Percentiles rank a stretch among this genome's conserved stretches.
Evolutionary conservation across 92 coral and sea anemone genomes (phyloP).

Genomic region (Parazoanthus swiftii): DNA sequence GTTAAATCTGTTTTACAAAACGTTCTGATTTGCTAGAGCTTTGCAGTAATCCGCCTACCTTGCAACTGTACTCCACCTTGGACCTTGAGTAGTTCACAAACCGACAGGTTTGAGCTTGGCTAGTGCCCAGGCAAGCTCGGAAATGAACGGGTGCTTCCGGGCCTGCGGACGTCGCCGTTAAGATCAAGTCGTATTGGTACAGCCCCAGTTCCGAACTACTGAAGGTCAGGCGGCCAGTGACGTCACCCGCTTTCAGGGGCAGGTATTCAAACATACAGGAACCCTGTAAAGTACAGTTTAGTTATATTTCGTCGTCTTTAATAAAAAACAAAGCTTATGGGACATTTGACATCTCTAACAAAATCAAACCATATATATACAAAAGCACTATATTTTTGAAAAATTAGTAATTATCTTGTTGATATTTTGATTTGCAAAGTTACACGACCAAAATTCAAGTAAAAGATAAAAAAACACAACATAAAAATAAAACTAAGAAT

Average conservation of each 20-base stretch:
- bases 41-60: conserved; percentile 56
- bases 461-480: no score
- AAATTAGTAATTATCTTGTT: no score
- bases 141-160: conserved; percentile 98
- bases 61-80: conserved; percentile 92
- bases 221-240: conserved; percentile 86
- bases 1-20: no score
- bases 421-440: no score
- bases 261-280: conserved; percentile 96
- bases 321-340: not conserved
- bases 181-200: conserved; percentile 86
- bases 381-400: no score
- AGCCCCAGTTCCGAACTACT: conserved; percentile 92
- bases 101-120: conserved; percentile 91
- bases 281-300: conserved; percentile 58
- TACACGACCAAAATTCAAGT: no score
- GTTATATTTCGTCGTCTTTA: not conserved
- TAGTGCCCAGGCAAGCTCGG: conserved; percentile 90
- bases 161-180: conserved; percentile 96
- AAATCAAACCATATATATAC: no score
- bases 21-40: no score
- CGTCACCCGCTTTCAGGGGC: conserved; percentile 95
- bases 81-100: conserved; percentile 93
- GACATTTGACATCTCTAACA: not conserved
- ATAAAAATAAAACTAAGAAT: no score